Percentiles rank a stretch among this genome's conserved stretches.
These are phyloP conservation scores for Aricia artaxerxes DNA, from an alignment of 2,888 invertebrate genomes.

Conservation along the genomic window DNA sequence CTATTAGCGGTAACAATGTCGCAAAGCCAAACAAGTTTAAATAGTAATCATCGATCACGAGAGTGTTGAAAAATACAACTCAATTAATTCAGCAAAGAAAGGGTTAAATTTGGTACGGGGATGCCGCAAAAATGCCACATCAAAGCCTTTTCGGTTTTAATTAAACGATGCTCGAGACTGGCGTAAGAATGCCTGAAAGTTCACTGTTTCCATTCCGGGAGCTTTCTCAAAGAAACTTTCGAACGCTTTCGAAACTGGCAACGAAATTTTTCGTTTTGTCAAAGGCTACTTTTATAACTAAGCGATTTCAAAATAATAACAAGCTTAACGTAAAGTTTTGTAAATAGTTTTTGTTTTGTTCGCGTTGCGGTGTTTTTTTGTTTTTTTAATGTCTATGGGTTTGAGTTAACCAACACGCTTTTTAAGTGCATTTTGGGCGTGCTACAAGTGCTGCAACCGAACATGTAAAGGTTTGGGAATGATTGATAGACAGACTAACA, in stretches of 20 bases:
- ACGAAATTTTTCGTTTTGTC: slow-evolving; percentile 31
- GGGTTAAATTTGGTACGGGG: slow-evolving; percentile 54
- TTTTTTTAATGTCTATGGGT: neutral
- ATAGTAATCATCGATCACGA: slow-evolving; percentile 27
- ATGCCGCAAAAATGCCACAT: slow-evolving; percentile 54
- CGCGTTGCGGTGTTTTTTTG: neutral
- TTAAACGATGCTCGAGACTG: slow-evolving; percentile 42
- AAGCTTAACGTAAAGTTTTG: slow-evolving; percentile 13
- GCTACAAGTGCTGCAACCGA: neutral
- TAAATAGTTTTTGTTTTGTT: neutral
- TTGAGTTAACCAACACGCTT: neutral
- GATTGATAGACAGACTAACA: slow-evolving; percentile 26
- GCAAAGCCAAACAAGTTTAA: slow-evolving; percentile 25
- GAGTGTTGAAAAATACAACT: slow-evolving; percentile 48
- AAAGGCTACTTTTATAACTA: slow-evolving; percentile 27
- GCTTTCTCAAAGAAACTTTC: slow-evolving; percentile 35
- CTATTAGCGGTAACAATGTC: slow-evolving; percentile 14
- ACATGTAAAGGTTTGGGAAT: neutral
- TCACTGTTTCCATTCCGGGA: slow-evolving; percentile 31
- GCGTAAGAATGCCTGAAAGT: slow-evolving; percentile 35
- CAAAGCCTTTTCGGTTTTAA: slow-evolving; percentile 52
- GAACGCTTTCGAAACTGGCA: slow-evolving; percentile 30
- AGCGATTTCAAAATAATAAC: slow-evolving; percentile 17
- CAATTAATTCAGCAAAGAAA: slow-evolving; percentile 57
- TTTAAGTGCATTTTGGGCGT: neutral